A percentile compares a stretch with the other conserved stretches of the same genome.
Evolutionary conservation across 2,113 vertebrate genomes (phyloP).

Genomic region (Tetraodon nigroviridis): DNA sequence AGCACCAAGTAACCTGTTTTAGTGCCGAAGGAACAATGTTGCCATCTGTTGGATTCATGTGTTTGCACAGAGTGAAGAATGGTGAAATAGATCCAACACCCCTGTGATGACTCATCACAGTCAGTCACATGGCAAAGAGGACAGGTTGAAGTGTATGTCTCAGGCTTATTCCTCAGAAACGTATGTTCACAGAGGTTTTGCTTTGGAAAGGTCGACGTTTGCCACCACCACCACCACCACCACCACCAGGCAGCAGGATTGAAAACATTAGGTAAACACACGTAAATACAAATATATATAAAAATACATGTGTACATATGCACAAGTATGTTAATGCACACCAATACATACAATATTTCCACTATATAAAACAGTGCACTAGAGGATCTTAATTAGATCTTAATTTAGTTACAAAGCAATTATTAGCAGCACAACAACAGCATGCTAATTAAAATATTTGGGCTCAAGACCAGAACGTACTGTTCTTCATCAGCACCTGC

Average conservation of each 20-base stretch:
- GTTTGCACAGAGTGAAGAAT: constrained; percentile 39
- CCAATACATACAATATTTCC: too few species aligned
- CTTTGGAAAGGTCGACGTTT: constrained; percentile 23
- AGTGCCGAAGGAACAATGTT: constrained; percentile 66
- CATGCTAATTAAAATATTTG: constrained; percentile 59
- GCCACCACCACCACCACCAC: background rate
- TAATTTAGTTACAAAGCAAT: constrained; percentile 25
- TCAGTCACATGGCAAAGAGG: constrained; percentile 52
- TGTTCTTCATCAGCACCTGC: constrained; percentile 56
- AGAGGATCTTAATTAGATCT: constrained; percentile 24
- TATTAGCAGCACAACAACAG: constrained; percentile 34
- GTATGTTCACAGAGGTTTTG: constrained; percentile 1
- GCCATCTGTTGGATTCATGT: constrained; percentile 73
- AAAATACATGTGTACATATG: too few species aligned
- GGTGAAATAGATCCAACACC: constrained; percentile 31
- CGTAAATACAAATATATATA: background rate
- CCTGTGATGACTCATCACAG: constrained; percentile 55
- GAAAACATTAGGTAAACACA: background rate
- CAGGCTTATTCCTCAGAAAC: constrained; percentile 32
- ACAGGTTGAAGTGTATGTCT: constrained; percentile 4
- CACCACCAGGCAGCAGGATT: constrained; percentile 12
- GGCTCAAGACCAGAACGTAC: constrained; percentile 51
- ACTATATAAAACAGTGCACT: constrained; percentile 12
- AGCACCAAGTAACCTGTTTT: constrained; percentile 51
- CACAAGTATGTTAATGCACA: too few species aligned